Conservation (phyloP, 2,113 vertebrate genomes). For the Lipotes vexillifer region DNA sequence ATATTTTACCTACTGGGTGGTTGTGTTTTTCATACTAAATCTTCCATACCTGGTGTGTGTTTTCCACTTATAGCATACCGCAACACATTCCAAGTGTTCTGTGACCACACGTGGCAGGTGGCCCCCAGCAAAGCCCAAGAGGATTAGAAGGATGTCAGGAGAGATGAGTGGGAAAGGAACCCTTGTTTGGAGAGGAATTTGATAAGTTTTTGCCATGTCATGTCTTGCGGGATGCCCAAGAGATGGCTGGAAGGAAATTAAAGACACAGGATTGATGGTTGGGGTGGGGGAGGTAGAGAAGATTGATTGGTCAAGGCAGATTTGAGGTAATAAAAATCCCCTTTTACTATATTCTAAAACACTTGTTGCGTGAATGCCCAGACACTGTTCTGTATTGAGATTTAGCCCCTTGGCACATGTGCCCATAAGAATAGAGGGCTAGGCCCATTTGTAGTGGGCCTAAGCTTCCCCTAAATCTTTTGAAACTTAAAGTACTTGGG, state of each 20-base stretch:
- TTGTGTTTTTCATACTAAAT: neutral
- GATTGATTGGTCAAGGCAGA: neutral
- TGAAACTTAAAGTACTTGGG: neutral
- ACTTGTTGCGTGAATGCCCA: neutral
- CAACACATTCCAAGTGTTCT: too few species aligned
- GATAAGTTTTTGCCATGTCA: neutral
- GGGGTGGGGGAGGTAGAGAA: neutral
- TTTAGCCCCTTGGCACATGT: neutral
- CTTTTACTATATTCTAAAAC: neutral
- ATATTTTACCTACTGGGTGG: neutral
- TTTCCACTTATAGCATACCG: neutral
- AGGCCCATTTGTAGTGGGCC: neutral
- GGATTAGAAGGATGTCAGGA: neutral
- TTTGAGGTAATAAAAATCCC: neutral
- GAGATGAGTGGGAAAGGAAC: neutral
- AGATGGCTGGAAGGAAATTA: neutral
- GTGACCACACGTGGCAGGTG: neutral
- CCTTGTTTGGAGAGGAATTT: neutral
- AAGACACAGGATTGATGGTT: neutral
- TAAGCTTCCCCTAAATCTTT: neutral
- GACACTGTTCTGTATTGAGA: neutral
- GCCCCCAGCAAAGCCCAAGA: neutral
- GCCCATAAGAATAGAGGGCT: neutral
- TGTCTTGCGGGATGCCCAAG: neutral
- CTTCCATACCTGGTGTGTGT: neutral